phyloP scores from a whole-genome alignment of 2,113 vertebrate species.

The Heliornis fulica region DNA sequence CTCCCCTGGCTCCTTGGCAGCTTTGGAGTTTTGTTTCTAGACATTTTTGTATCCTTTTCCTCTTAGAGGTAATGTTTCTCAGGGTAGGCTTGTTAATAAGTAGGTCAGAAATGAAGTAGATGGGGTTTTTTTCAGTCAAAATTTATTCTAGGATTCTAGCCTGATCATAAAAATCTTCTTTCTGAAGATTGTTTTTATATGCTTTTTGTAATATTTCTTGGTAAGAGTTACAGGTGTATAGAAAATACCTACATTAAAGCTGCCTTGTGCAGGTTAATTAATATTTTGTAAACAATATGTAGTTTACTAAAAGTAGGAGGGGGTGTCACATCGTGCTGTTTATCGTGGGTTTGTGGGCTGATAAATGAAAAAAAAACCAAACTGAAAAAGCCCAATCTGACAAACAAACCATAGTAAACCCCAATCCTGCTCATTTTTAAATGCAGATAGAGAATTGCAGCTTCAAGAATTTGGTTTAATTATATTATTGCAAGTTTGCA shows the following conservation, averaged over 20 bases:
- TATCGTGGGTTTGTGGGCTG: neutral
- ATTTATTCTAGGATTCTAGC: neutral
- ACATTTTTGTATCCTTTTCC: constrained; percentile 75
- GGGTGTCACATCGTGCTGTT: neutral
- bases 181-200: neutral
- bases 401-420: neutral
- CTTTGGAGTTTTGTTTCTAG: constrained; percentile 72
- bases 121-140: neutral
- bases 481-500: neutral
- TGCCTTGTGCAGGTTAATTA: neutral
- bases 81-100: neutral
- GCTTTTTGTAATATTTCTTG: neutral
- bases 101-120: neutral
- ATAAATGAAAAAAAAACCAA: neutral
- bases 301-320: neutral
- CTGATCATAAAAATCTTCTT: neutral
- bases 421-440: neutral
- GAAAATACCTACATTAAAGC: neutral
- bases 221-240: neutral
- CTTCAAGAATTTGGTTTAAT: neutral
- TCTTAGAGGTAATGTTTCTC: neutral
- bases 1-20: constrained; percentile 76
- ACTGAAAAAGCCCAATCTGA: neutral
- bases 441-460: neutral
- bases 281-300: neutral